These are phyloP conservation scores for Melangyna quadrimaculata DNA, from an alignment of 2,888 invertebrate species.

Conservation along the genomic window DNA sequence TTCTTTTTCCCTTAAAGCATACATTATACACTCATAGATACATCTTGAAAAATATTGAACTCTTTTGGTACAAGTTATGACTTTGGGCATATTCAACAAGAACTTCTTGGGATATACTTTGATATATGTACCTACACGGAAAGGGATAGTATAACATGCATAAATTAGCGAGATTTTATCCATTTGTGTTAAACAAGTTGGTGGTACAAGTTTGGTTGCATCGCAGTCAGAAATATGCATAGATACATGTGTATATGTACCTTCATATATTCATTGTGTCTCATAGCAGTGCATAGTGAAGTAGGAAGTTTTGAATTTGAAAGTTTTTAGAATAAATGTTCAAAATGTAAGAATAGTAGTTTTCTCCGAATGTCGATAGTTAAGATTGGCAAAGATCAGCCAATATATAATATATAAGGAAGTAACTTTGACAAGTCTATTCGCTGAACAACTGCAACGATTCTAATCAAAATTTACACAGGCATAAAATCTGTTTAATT, in stretches of 20 bases:
- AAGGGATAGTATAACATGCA: constrained; percentile 24
- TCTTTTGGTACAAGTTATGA: constrained; percentile 63
- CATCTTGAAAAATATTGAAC: constrained; percentile 62
- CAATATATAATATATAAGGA: neutral
- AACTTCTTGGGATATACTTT: constrained; percentile 5
- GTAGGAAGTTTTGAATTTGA: neutral
- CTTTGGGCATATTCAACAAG: constrained; percentile 60
- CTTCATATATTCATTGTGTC: neutral
- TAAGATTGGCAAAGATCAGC: neutral
- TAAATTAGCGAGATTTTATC: constrained; percentile 60
- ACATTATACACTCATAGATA: neutral
- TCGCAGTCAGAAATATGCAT: neutral
- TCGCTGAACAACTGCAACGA: neutral
- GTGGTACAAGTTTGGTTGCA: constrained; percentile 21
- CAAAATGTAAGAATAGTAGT: neutral
- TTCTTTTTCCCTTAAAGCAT: neutral
- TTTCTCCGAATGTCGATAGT: neutral
- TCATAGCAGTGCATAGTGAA: neutral
- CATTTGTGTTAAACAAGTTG: constrained; percentile 52
- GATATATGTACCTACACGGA: neutral
- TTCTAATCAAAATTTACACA: neutral
- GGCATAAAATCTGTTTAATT: neutral
- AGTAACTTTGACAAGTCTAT: neutral
- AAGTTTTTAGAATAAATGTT: neutral
- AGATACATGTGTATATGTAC: too few relatives aligned